Evolutionary conservation across 2,797 vertebrate species (phyloP).

Genomic region (Alfaro cultratus): DNA sequence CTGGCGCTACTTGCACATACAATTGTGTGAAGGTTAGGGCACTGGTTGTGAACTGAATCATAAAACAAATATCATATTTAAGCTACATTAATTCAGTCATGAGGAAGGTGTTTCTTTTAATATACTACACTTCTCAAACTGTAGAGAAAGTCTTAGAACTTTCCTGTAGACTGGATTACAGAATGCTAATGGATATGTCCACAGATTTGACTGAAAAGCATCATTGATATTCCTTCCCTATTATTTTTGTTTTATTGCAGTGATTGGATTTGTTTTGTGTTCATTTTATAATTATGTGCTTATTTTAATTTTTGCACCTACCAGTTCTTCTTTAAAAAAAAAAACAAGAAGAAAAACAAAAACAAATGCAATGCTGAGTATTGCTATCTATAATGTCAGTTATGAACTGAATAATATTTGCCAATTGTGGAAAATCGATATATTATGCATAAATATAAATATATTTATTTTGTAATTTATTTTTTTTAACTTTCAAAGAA

Average conservation of each 20-base stretch:
- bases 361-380: background rate
- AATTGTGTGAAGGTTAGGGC: conserved; percentile 50
- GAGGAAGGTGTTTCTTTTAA: conserved; percentile 29
- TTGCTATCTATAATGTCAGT: background rate
- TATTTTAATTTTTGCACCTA: background rate
- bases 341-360: background rate
- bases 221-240: background rate
- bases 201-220: background rate
- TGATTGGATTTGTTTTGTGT: too few relatives aligned
- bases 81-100: conserved; percentile 32
- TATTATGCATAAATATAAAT: background rate
- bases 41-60: conserved; percentile 42
- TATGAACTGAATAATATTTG: background rate
- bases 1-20: conserved; percentile 29
- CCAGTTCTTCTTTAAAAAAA: background rate
- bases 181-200: background rate
- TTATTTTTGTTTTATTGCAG: too few relatives aligned
- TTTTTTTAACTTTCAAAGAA: background rate
- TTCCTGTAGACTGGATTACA: conserved; percentile 11
- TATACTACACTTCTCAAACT: conserved; percentile 27
- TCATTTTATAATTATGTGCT: too few relatives aligned
- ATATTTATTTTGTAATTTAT: background rate
- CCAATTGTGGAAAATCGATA: background rate
- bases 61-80: conserved; percentile 36
- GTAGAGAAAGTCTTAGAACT: conserved; percentile 20